phyloP scores from a whole-genome alignment of 2,888 invertebrate species.

The Meganola albula region DNA sequence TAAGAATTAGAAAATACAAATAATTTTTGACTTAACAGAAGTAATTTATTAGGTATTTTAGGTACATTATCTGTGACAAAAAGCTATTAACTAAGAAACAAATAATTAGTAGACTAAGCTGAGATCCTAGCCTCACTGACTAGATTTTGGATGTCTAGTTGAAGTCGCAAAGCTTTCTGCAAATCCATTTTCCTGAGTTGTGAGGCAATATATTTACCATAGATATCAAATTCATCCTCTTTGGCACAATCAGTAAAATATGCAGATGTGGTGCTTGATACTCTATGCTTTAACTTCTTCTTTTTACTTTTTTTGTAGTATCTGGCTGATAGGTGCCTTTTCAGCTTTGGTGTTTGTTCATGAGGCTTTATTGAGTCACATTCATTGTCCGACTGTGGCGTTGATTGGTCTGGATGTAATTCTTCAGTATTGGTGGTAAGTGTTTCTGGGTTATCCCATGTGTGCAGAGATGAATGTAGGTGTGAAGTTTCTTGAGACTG shows the following conservation, averaged over 20 bases:
- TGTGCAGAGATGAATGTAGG: constrained; percentile 49
- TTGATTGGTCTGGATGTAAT: constrained; percentile 45
- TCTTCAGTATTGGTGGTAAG: constrained; percentile 38
- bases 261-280: constrained; percentile 24
- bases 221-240: constrained; percentile 61
- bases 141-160: constrained; percentile 51
- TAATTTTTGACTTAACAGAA: too few relatives aligned
- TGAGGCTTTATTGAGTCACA: constrained; percentile 36
- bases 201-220: constrained; percentile 54
- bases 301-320: constrained; percentile 42
- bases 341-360: constrained; percentile 28
- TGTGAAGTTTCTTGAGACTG: constrained; percentile 45
- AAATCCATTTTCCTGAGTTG: constrained; percentile 50
- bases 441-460: constrained; percentile 46
- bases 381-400: constrained; percentile 45
- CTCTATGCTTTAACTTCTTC: constrained; percentile 43
- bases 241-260: constrained; percentile 24
- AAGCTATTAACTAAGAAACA: too few relatives aligned
- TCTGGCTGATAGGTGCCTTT: constrained; percentile 29
- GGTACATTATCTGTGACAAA: too few relatives aligned
- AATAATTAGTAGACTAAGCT: constrained; percentile 30
- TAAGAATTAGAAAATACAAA: too few relatives aligned
- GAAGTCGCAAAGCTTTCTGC: constrained; percentile 45
- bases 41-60: too few relatives aligned
- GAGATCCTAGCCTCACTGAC: constrained; percentile 50